These are phyloP conservation scores for Leptocoma aspasia DNA, from an alignment of 2,113 vertebrate species.

Conservation along the genomic window DNA sequence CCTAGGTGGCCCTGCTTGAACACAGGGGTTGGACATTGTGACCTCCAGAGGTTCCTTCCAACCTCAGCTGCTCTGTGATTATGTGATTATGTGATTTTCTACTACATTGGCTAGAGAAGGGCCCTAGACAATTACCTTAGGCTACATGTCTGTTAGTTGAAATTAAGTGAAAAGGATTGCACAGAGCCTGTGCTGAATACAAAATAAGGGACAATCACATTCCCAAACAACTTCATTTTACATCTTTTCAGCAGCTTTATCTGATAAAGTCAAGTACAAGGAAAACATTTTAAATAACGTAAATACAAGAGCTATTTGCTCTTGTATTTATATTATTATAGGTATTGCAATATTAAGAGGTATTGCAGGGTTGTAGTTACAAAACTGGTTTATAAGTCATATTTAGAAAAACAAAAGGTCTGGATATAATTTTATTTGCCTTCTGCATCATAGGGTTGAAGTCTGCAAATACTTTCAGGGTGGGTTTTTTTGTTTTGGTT, in stretches of 20 bases:
- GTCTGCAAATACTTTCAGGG: not conserved
- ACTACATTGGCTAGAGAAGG: not conserved
- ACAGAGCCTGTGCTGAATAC: not conserved
- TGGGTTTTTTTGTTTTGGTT: not conserved
- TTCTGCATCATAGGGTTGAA: not conserved
- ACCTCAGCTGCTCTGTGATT: not conserved
- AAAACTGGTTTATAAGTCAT: not conserved
- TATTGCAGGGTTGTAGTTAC: not conserved
- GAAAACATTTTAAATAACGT: not conserved
- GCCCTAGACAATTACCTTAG: not conserved
- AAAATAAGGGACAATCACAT: not conserved
- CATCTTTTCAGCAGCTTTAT: not conserved
- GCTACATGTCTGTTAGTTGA: not conserved
- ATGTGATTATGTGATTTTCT: not conserved
- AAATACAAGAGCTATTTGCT: not conserved
- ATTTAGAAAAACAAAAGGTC: not conserved
- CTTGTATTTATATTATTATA: too few species aligned
- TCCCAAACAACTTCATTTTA: not conserved
- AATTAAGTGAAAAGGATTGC: not conserved
- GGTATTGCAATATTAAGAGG: too few species aligned
- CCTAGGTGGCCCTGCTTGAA: not conserved
- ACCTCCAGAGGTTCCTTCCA: not conserved
- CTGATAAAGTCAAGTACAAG: not conserved
- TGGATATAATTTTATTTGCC: not conserved
- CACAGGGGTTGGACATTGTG: not conserved